Base-by-base conservation (phyloP, 2,888 invertebrate species). In the Agrotis clavis region DNA sequence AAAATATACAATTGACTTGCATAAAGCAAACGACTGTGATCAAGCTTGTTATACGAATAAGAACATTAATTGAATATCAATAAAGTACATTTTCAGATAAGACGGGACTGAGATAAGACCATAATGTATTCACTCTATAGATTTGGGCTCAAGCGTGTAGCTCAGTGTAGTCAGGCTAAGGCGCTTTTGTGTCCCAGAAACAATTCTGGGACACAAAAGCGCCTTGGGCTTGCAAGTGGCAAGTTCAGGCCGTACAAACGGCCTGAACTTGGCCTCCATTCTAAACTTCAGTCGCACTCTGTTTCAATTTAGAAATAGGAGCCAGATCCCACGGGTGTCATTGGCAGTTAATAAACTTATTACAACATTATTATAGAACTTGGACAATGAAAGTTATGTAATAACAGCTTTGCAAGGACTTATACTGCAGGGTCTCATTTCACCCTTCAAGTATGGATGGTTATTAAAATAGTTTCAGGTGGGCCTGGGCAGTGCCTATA, bases 391-490 rank as follows among this genome's bases (percentile, higher is more conserved):
- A 70, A 77, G 19, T 71, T 77, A 13, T 14, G 41, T 59, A 71
- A 71, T 63, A 71, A 59, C n/a, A 13, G 51, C 51, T 53, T 61
- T 56, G 25, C 7, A 56, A 51, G 56, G 51, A 41, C 25, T 54
- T 56, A 50, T 9, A 62, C 18, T 61, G 45, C 14, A 50, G 48
- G 48, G 25, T 71, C 11, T 13, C 21, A 14, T 41, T 7, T 53
- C 53, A 57, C 41, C 53, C 25, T 65, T 57, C 21, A 57, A 74
- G 19, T 54, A n/a, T n/a, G 4, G 4, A 19, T 6, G 67, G 50
- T 77, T 65, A 81, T 81, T 79, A 65, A 35, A 82, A 61, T 65
- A 77, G 72, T 81, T 81, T 13, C 50, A 25, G 4, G 41, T 54
- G 53, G 69, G 35, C 45, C 25, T 54, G 53, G 69, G 35, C 45